A percentile compares a stretch with the other conserved stretches of the same genome.
Evolutionary conservation across 1,140 invertebrate species (phyloP).

Genomic region (Apis florea): DNA sequence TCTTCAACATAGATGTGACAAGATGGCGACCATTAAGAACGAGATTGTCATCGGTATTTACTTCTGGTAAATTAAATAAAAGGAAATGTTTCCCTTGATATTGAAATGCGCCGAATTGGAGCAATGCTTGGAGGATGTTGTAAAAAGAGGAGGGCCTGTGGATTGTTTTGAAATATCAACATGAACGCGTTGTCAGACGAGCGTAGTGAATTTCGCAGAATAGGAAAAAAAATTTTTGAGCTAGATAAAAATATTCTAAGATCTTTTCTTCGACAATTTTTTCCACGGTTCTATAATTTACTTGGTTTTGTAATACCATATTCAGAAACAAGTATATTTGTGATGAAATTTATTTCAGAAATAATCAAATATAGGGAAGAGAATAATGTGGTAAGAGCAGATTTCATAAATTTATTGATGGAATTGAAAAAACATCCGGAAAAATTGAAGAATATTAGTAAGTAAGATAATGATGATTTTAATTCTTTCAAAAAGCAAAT

Average conservation of each 20-base stretch:
- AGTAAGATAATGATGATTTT: slow-evolving; percentile 70
- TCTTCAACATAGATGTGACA: slow-evolving; percentile 71
- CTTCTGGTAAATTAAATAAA: slow-evolving; percentile 54
- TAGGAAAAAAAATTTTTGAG: slow-evolving; percentile 68
- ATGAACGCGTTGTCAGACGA: slow-evolving; percentile 78
- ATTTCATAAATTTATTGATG: slow-evolving; percentile 80
- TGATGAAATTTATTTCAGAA: slow-evolving; percentile 75
- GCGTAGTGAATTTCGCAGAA: slow-evolving; percentile 76
- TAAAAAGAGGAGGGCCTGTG: slow-evolving; percentile 63
- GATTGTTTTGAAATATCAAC: slow-evolving; percentile 79
- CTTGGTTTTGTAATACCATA: slow-evolving; percentile 55
- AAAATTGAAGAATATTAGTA: slow-evolving; percentile 55
- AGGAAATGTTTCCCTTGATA: slow-evolving; percentile 72
- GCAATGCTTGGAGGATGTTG: slow-evolving; percentile 66
- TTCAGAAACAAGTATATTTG: slow-evolving; percentile 76
- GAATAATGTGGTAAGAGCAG: background rate
- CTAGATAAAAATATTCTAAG: background rate
- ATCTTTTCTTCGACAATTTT: slow-evolving; percentile 53
- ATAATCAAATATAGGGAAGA: slow-evolving; percentile 68
- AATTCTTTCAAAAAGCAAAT: background rate
- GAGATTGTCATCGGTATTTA: slow-evolving; percentile 75
- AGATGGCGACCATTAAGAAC: slow-evolving; percentile 80
- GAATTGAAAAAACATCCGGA: slow-evolving; percentile 70
- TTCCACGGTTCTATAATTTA: slow-evolving; percentile 58
- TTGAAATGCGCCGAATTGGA: slow-evolving; percentile 68